A percentile compares a stretch with the other conserved stretches of the same genome.
Evolutionary conservation across 2,797 vertebrate species (phyloP).

Genomic region (Manis crassicaudata): DNA sequence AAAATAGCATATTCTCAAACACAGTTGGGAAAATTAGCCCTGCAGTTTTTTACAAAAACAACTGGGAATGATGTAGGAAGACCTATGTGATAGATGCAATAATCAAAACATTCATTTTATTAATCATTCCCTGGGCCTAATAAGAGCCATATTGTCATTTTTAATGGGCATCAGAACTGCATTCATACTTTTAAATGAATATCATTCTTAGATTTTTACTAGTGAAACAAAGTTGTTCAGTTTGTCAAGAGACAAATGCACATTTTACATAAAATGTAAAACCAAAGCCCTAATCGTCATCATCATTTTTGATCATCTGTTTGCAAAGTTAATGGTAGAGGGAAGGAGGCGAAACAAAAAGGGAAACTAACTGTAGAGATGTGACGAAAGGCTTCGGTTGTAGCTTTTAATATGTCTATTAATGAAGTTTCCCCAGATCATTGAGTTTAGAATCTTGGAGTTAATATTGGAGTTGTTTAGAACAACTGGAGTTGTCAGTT

Average conservation of each 20-base stretch:
- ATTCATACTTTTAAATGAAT: not conserved
- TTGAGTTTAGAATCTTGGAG: not conserved
- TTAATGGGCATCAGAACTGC: not conserved
- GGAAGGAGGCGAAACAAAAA: not conserved
- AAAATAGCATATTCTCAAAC: not conserved
- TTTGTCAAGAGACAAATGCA: slow-evolving; percentile 16
- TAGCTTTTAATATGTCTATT: slow-evolving; percentile 27
- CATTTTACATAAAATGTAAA: slow-evolving; percentile 25
- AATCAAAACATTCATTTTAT: slow-evolving; percentile 19
- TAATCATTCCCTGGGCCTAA: not conserved
- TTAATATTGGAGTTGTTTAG: not conserved
- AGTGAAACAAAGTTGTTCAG: not conserved
- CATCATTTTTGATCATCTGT: slow-evolving; percentile 30
- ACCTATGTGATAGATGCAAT: not conserved
- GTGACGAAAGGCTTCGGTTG: not conserved
- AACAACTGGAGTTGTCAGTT: not conserved
- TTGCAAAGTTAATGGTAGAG: slow-evolving; percentile 40
- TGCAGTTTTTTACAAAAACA: not conserved
- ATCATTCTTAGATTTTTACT: slow-evolving; percentile 24
- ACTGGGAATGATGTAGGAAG: not conserved
- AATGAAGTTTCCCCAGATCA: slow-evolving; percentile 2
- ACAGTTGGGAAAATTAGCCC: not conserved
- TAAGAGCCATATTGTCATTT: not conserved
- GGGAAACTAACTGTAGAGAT: not conserved
- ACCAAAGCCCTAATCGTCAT: not conserved